Percentiles rank a stretch among this genome's conserved stretches.
Evolutionary conservation across 2,888 invertebrate genomes (phyloP).

Genomic region (Caenorhabditis afra): DNA sequence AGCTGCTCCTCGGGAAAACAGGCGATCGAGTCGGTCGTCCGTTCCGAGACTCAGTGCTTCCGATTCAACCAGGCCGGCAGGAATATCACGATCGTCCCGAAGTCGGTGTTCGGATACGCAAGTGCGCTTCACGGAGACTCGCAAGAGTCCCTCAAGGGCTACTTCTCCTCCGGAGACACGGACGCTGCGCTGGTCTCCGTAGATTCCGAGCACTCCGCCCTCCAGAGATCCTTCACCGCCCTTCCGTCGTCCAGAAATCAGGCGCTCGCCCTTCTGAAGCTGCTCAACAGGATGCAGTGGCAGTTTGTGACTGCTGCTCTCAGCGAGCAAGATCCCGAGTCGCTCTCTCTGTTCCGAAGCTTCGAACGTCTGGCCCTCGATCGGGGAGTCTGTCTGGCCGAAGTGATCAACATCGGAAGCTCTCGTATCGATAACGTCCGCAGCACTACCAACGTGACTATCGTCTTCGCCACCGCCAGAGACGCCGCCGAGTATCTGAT

Average conservation of each 20-base stretch:
- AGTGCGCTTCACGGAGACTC: slow-evolving; percentile 65
- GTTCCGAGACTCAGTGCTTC: slow-evolving; percentile 76
- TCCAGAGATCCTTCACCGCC: slow-evolving; percentile 66
- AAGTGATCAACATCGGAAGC: slow-evolving; percentile 67
- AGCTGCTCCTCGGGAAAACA: slow-evolving; percentile 72
- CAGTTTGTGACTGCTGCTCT: slow-evolving; percentile 75
- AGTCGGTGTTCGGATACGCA: slow-evolving; percentile 74
- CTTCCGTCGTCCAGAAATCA: slow-evolving; percentile 71
- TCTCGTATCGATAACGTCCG: slow-evolving; percentile 35
- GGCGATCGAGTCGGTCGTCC: slow-evolving; percentile 69
- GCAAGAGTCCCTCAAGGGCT: slow-evolving; percentile 69
- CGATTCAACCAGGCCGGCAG: slow-evolving; percentile 75
- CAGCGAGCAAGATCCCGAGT: slow-evolving; percentile 72
- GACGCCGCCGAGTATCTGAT: slow-evolving; percentile 64
- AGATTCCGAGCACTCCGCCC: slow-evolving; percentile 65
- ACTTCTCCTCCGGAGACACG: slow-evolving; percentile 73
- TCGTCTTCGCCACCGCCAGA: slow-evolving; percentile 71
- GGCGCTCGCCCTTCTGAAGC: slow-evolving; percentile 73
- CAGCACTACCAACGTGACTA: slow-evolving; percentile 75
- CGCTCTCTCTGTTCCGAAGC: slow-evolving; percentile 72
- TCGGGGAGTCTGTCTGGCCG: slow-evolving; percentile 76
- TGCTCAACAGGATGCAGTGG: slow-evolving; percentile 74
- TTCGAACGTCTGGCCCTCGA: slow-evolving; percentile 73
- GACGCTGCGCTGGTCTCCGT: slow-evolving; percentile 72
- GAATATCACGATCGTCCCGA: slow-evolving; percentile 77